Base-by-base conservation (phyloP, 2,797 vertebrate genomes). In the Hybognathus amarus region DNA sequence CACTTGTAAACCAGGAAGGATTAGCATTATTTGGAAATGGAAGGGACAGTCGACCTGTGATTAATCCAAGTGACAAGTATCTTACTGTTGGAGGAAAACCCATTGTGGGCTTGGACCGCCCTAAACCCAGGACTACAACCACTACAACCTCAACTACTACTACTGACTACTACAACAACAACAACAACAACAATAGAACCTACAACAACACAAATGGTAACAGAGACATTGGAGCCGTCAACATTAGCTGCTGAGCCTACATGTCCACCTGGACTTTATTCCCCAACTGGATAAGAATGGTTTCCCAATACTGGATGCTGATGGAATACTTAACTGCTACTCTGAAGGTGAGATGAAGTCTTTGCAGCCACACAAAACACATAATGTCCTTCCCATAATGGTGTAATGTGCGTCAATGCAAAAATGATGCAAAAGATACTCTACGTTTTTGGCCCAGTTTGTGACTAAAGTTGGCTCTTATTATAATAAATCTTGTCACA, bases 1-100 rank as follows among this genome's bases (percentile, higher is more conserved):
- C 98, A 0, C 63, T 99, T 86, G 93, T 99, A 81, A 98, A 96
- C 89, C 94, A 97, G 9, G 97, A 99, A 1, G 98, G 98, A 42
- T 91, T 98, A 83, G 97, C 97, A 66, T 93, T 99, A 81, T 99
- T 99, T 88, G 98, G 97, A 77, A 95, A 97, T 33, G 95, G 97
- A 71, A 94, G 98, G 87, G 95, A 97, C 22, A 96, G 96, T 83
- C 96, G 94, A 79, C 98, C 98, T 67, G 94, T 99, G 89, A 92
- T 97, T 1, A 98, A 94, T 90, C 96, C 98, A 70, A 98, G 97
- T 91, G 97, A 98, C 38, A 99, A 96, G 86, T 92, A 97, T 81
- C 92, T 99, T 83, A 97, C 96, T 87, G 93, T 99, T 30, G 98
- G 98, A 91, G 98, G 98, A 54, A 99, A 98, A 88, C 97, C 96